A percentile compares a stretch with the other conserved stretches of the same genome.
These are phyloP conservation scores for Monomorium pharaonis DNA, from an alignment of 1,140 invertebrate genomes.

Conservation along the genomic window DNA sequence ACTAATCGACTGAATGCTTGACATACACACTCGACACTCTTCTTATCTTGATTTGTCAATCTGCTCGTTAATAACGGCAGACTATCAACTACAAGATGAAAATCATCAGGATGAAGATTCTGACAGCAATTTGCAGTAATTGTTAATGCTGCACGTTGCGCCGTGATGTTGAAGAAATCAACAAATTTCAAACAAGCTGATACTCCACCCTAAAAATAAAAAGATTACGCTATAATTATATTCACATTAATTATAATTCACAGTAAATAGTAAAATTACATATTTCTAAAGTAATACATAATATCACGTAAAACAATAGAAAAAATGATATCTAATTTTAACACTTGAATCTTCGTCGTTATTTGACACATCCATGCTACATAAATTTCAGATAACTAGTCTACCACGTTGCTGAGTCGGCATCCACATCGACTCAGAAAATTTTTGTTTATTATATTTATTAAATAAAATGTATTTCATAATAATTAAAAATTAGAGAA, in stretches of 20 bases:
- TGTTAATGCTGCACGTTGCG: slow-evolving; percentile 96
- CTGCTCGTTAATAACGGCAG: slow-evolving; percentile 94
- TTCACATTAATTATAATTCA: neutral
- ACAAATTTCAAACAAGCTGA: slow-evolving; percentile 97
- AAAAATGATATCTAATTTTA: neutral
- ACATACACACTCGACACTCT: slow-evolving; percentile 98
- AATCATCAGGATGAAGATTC: slow-evolving; percentile 96
- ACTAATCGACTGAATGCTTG: slow-evolving; percentile 97
- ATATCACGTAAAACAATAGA: neutral
- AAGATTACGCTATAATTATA: neutral
- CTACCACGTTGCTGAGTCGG: too few species aligned
- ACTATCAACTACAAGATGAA: slow-evolving; percentile 95
- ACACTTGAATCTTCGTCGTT: neutral
- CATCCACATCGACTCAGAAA: too few species aligned
- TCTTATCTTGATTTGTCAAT: slow-evolving; percentile 98
- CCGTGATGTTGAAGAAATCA: slow-evolving; percentile 99
- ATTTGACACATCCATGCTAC: too few species aligned
- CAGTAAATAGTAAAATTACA: neutral
- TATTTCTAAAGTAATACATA: neutral
- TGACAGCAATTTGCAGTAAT: slow-evolving; percentile 99
- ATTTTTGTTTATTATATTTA: too few species aligned
- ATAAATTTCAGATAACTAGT: too few species aligned
- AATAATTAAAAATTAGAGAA: too few species aligned
- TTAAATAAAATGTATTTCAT: too few species aligned
- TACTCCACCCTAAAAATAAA: slow-evolving; percentile 92